Evolutionary conservation across 2,797 vertebrate genomes (phyloP).

Genomic region (Peromyscus aztecus): DNA sequence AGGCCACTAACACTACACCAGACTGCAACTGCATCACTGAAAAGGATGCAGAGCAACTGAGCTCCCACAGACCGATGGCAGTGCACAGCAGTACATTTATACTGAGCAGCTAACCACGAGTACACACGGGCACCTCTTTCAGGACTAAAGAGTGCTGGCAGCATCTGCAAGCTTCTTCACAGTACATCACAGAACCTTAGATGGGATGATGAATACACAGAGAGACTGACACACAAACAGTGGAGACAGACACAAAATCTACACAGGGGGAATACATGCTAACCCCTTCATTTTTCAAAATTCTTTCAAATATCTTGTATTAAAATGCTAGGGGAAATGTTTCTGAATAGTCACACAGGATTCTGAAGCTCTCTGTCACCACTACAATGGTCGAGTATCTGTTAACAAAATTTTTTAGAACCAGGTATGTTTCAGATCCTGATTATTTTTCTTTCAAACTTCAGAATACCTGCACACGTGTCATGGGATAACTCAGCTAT

Average conservation of each 20-base stretch:
- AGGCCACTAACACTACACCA: not conserved
- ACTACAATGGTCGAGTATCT: not conserved
- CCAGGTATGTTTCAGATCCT: not conserved
- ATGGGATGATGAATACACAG: not conserved
- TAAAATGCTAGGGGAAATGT: not conserved
- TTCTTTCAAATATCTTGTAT: not conserved
- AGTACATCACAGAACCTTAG: not conserved
- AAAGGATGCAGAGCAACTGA: not conserved
- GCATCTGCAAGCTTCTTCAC: not conserved
- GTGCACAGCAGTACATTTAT: not conserved
- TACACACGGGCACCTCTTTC: not conserved
- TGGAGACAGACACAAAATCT: slow-evolving; percentile 7
- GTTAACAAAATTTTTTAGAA: not conserved
- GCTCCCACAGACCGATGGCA: not conserved
- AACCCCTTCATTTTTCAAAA: not conserved
- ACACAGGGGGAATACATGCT: not conserved
- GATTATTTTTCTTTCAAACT: not conserved
- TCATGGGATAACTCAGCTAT: not conserved
- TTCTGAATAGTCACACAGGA: not conserved
- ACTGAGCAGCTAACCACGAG: not conserved
- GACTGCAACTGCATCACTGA: not conserved
- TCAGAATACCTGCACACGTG: not conserved
- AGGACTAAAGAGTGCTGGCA: not conserved
- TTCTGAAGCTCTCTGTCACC: not conserved
- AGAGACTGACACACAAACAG: not conserved